A percentile compares a stretch with the other conserved stretches of the same genome.
Evolutionary conservation across 30 jellyfish, hydroid and myxozoan species (phyloP).

Genomic region (Cassiopea xamachana): DNA sequence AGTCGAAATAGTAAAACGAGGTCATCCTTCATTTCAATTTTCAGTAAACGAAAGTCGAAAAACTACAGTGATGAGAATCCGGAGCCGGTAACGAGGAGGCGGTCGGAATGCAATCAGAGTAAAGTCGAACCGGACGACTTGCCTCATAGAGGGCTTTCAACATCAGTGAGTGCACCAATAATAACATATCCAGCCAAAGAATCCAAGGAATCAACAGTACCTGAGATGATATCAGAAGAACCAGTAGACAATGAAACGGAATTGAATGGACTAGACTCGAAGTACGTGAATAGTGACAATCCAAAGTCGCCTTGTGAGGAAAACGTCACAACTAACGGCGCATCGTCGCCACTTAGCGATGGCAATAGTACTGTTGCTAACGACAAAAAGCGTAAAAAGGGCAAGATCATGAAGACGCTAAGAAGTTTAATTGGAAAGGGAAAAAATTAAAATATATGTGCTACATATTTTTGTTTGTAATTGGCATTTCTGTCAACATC

Average conservation of each 20-base stretch:
- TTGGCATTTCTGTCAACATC: background rate
- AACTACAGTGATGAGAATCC: constrained; percentile 27
- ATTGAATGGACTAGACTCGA: background rate
- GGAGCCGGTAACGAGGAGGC: constrained; percentile 38
- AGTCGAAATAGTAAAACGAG: constrained; percentile 37
- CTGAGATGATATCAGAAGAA: constrained; percentile 57
- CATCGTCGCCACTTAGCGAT: background rate
- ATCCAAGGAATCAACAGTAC: constrained; percentile 39
- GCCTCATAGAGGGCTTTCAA: constrained; percentile 9
- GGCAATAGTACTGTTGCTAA: background rate
- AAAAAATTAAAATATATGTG: background rate
- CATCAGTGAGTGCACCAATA: constrained; percentile 54
- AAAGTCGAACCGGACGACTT: constrained; percentile 1
- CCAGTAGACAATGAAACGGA: background rate
- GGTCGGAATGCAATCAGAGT: constrained; percentile 45
- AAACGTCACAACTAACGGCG: constrained; percentile 15
- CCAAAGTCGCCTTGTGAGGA: background rate
- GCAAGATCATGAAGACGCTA: constrained; percentile 76
- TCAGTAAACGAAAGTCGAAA: constrained; percentile 54
- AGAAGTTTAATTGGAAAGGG: constrained; percentile 70
- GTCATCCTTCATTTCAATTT: constrained; percentile 51
- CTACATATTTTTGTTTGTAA: background rate
- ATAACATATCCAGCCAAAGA: constrained; percentile 39
- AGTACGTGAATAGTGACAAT: background rate
- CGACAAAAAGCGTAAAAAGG: constrained; percentile 67